A percentile compares a stretch with the other conserved stretches of the same genome.
Evolutionary conservation across 37 sponge, comb jelly and placozoan genomes (phyloP).

Genomic region (Amphimedon queenslandica): DNA sequence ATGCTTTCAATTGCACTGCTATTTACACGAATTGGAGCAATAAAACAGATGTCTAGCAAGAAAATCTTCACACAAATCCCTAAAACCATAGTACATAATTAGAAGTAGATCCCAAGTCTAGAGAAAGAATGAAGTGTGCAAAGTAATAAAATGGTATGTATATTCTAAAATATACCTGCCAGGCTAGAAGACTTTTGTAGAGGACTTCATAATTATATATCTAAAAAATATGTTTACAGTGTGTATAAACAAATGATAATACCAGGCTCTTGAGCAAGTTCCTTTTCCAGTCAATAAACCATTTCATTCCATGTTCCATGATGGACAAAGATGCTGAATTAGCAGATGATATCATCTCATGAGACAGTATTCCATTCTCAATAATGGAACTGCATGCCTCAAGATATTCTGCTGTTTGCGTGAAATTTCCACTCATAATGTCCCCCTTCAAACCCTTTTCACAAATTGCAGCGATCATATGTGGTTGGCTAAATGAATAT

Average conservation of each 20-base stretch:
- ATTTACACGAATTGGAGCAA: slow-evolving; percentile 7
- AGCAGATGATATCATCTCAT: background rate
- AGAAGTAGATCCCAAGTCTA: slow-evolving; percentile 27
- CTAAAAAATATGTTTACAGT: too few species aligned
- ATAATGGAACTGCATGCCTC: slow-evolving; percentile 17
- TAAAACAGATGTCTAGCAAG: slow-evolving; percentile 3
- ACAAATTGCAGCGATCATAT: slow-evolving; percentile 21
- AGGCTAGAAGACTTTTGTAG: slow-evolving; percentile 15
- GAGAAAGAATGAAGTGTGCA: background rate
- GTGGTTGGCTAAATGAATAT: slow-evolving; percentile 4
- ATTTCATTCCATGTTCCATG: background rate
- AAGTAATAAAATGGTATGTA: background rate
- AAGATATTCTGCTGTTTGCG: background rate
- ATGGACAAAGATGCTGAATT: background rate
- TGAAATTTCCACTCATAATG: background rate
- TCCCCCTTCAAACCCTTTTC: background rate
- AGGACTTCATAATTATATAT: slow-evolving; percentile 13
- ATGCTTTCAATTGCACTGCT: slow-evolving; percentile 11
- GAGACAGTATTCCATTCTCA: slow-evolving; percentile 23
- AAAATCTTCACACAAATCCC: slow-evolving; percentile 16
- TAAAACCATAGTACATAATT: slow-evolving; percentile 25
- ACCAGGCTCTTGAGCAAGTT: too few species aligned
- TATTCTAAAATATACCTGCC: slow-evolving; percentile 8
- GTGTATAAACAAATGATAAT: too few species aligned
- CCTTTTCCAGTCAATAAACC: background rate